Evolutionary conservation across 2,113 vertebrate species (phyloP).

Genomic region (Parotia lawesii): DNA sequence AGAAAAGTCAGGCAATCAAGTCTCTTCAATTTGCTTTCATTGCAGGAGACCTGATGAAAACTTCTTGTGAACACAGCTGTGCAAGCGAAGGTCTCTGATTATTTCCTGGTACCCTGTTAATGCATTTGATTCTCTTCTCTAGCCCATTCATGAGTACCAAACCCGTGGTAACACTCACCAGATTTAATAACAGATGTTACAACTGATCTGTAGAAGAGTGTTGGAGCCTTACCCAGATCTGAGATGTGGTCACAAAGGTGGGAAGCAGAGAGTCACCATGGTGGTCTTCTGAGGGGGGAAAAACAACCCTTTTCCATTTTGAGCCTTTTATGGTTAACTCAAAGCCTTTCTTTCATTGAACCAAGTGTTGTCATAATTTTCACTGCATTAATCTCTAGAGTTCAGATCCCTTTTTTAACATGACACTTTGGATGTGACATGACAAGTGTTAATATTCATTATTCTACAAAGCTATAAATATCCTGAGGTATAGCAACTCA

Average conservation of each 20-base stretch:
- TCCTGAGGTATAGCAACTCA: constrained; percentile 8
- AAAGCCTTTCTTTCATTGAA: constrained; percentile 27
- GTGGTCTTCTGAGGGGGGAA: not conserved
- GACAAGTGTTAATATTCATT: constrained; percentile 67
- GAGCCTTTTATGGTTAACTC: constrained; percentile 5
- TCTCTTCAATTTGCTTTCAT: not conserved
- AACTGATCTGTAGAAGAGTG: not conserved
- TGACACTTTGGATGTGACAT: constrained; percentile 43
- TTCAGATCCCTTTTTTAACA: constrained; percentile 53
- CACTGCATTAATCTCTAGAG: constrained; percentile 48
- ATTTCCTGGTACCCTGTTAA: not conserved
- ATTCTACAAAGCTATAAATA: constrained; percentile 54
- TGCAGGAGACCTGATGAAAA: not conserved
- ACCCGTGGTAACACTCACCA: not conserved
- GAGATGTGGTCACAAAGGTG: not conserved
- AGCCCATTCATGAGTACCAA: not conserved
- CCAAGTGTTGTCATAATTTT: constrained; percentile 39
- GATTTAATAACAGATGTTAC: not conserved
- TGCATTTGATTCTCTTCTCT: not conserved
- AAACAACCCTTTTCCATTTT: not conserved
- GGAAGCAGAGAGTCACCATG: not conserved
- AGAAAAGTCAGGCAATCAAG: not conserved
- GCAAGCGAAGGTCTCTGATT: not conserved
- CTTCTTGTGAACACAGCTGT: not conserved
- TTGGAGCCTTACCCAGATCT: not conserved